Base-by-base conservation (phyloP, 2,113 vertebrate genomes). In the Atractosteus spatula region DNA sequence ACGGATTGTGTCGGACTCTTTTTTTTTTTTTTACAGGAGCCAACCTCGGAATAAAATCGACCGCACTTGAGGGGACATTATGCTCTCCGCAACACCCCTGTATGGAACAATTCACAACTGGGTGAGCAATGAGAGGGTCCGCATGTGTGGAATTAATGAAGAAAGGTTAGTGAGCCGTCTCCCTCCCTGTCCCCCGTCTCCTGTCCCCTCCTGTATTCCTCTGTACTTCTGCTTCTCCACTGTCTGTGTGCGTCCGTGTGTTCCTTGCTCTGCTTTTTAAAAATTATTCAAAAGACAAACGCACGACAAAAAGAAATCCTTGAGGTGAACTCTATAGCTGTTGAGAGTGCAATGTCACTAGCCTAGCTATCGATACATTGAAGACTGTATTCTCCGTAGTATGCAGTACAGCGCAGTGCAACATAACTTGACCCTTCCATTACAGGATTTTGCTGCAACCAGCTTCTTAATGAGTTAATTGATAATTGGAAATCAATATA, bases 71-170 rank as follows among this genome's bases (percentile, higher is more conserved):
- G 89, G 84, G 81, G 91, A 86, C 86, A 91, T 89, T 91, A 94
- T 94, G 93, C 92, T 94, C 83, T 94, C 93, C 84, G 92, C 93
- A 86, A 93, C 92, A 71, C 93, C 92, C 84, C 86, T 94, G 84
- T 94, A 94, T 91, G 91, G 91, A 81, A 93, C 94, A 8, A 89
- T 94, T 86, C 93, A 93, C 86, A 94, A 91, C 89, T 94, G 93
- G 93, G 92, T 94, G 91, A 93, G 86, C 90, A 94, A 90, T 82
- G 93, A 94, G 77, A 88, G 93, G 84, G 91, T 94, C 86, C 93
- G 91, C 86, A 94, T 94, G 92, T 94, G 92, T 89, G 93, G 92
- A 78, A 90, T 93, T 89, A 94, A 89, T 78, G 93, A 94, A 82
- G 93, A 94, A 85, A 93, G 93, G 93, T 94, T 89, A 92, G 84